phyloP scores from a whole-genome alignment of 2,113 vertebrate species.

The Menidia beryllina region DNA sequence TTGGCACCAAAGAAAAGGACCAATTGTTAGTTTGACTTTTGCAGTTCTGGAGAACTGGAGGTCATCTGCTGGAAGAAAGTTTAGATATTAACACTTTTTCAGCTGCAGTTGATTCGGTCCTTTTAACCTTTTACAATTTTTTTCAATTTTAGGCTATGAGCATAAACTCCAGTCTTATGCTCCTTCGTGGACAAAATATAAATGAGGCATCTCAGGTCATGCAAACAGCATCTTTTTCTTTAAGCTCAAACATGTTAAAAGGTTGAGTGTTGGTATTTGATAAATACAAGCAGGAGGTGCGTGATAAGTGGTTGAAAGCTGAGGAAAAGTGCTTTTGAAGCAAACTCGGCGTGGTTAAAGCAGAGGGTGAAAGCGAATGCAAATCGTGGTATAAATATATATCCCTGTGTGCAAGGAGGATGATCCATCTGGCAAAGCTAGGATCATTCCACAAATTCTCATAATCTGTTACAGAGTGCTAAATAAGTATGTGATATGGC shows the following conservation, averaged over 20 bases:
- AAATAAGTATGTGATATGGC: conserved; percentile 42
- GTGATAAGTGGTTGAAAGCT: conserved; percentile 2
- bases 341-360: conserved; percentile 7
- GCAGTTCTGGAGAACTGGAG: too few relatives aligned
- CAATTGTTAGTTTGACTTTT: too few relatives aligned
- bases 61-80: too few relatives aligned
- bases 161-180: too few relatives aligned
- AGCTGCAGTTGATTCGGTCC: too few relatives aligned
- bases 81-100: too few relatives aligned
- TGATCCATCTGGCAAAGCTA: conserved; percentile 55
- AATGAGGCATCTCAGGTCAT: neutral
- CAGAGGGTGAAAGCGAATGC: conserved; percentile 1
- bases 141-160: too few relatives aligned
- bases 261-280: neutral
- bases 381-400: conserved; percentile 31
- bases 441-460: conserved; percentile 49
- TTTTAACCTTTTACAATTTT: too few relatives aligned
- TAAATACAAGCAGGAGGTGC: conserved; percentile 4
- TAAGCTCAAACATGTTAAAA: neutral
- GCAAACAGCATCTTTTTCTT: neutral
- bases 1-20: too few relatives aligned
- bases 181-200: neutral
- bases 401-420: conserved; percentile 33
- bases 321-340: conserved; percentile 8
- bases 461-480: conserved; percentile 61